Percentiles rank a stretch among this genome's conserved stretches.
Evolutionary conservation across 2,797 vertebrate genomes (phyloP).

Genomic region (Arrhamphus sclerolepis): DNA sequence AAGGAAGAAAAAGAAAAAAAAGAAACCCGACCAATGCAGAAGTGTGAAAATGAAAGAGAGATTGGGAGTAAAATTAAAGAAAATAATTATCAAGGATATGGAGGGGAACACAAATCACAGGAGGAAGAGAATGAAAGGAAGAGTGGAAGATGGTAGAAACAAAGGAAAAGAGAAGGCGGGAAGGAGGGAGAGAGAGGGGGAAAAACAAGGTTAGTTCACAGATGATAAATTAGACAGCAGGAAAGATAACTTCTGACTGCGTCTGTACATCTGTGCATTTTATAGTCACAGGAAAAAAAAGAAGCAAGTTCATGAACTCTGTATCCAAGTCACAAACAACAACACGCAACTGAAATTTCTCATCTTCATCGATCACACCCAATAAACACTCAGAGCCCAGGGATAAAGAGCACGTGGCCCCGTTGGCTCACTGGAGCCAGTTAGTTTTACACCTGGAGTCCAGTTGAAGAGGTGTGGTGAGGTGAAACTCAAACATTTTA

Average conservation of each 20-base stretch:
- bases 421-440: too few relatives aligned
- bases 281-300: too few relatives aligned
- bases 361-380: too few relatives aligned
- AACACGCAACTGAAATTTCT: too few relatives aligned
- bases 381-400: too few relatives aligned
- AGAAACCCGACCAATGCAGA: neutral
- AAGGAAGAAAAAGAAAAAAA: neutral
- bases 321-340: too few relatives aligned
- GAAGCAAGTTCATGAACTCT: too few relatives aligned
- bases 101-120: neutral
- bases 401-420: too few relatives aligned
- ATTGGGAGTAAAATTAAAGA: neutral
- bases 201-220: slow-evolving; percentile 71
- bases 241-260: slow-evolving; percentile 7
- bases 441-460: too few relatives aligned
- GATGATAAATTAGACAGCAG: slow-evolving; percentile 45
- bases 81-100: too few relatives aligned
- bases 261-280: slow-evolving; percentile 9
- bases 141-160: neutral
- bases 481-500: too few relatives aligned
- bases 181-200: slow-evolving; percentile 31
- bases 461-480: too few relatives aligned
- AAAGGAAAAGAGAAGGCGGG: slow-evolving; percentile 3
- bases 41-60: neutral
- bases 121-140: neutral